Percentiles rank a stretch among this genome's conserved stretches.
Conservation (phyloP, 2,113 vertebrate genomes). For the Arizona elegans region DNA sequence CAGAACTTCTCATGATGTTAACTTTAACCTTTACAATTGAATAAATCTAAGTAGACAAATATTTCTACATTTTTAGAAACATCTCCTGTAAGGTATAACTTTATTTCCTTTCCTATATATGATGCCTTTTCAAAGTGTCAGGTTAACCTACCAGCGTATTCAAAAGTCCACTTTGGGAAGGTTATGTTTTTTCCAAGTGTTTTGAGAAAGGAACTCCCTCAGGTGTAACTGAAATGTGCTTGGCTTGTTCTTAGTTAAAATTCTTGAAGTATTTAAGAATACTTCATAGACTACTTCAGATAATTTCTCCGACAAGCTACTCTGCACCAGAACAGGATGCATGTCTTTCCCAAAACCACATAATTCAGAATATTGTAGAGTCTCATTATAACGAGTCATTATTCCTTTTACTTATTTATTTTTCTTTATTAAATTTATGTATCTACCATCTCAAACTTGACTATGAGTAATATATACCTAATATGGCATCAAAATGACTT, state of each 20-base stretch:
- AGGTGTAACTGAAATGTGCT: slow-evolving; percentile 28
- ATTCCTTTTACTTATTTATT: background rate
- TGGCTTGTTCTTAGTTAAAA: slow-evolving; percentile 42
- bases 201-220: slow-evolving; percentile 26
- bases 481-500: background rate
- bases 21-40: background rate
- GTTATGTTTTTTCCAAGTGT: background rate
- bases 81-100: background rate
- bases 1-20: background rate
- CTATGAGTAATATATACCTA: background rate
- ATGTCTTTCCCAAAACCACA: background rate
- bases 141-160: background rate
- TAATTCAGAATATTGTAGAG: background rate
- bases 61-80: background rate
- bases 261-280: slow-evolving; percentile 46
- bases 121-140: background rate
- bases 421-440: background rate
- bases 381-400: background rate
- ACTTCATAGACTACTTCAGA: slow-evolving; percentile 28
- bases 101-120: background rate
- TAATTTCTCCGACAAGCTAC: background rate
- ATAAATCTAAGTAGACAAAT: background rate
- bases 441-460: background rate
- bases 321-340: background rate
- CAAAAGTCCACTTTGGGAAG: accelerated